Base-by-base conservation (phyloP, 2,797 vertebrate species). In the Poeciliopsis gracilis region DNA sequence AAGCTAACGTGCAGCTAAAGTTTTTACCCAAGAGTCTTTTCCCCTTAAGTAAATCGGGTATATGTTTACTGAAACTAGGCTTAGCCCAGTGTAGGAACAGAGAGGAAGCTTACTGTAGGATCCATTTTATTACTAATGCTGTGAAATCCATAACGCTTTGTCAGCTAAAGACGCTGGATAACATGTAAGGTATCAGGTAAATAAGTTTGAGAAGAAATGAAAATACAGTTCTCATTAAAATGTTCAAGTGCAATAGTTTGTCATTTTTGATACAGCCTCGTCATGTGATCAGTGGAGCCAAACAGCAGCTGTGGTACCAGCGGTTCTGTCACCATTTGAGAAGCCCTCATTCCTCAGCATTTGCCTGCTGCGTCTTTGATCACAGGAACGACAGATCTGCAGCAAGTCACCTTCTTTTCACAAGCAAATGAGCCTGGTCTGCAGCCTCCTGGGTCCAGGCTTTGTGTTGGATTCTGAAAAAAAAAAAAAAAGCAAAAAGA, bases 391-490 rank as follows among this genome's bases (percentile, higher is more conserved):
- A 89, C 84, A 88, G 89, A 92, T 87, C 82, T 80, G 86, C 88
- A 83, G 92, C 88, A 86, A 90, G 78, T 77, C 76, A 66, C 81
- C 88, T 87, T 91, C 84, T 90, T 92, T 92, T 86, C 81, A 87
- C 78, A 90, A 87, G 89, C 84, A 88, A 89, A 89, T 87, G 90
- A 93, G 82, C 91, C 57, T n/a, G 77, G 85, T 86, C 77, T 84
- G 77, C 73, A 13, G 45, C 89, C 84, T 75, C 88, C 77, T 75
- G 75, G 87, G 77, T 76, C 25, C 47, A 76, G 77, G 81, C 79
- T 88, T 57, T 36, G 91, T 83, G 87, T 76, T 81, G 59, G 79
- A 72, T 78, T 75, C 76, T 67, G 78, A 76, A 74, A 72, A 72
- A 71, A 81, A 23, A 20, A 1, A 69, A 81, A 84, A 82, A 75